phyloP scores from a whole-genome alignment of 2,888 invertebrate species.

The Caenorhabditis drosophilae region DNA sequence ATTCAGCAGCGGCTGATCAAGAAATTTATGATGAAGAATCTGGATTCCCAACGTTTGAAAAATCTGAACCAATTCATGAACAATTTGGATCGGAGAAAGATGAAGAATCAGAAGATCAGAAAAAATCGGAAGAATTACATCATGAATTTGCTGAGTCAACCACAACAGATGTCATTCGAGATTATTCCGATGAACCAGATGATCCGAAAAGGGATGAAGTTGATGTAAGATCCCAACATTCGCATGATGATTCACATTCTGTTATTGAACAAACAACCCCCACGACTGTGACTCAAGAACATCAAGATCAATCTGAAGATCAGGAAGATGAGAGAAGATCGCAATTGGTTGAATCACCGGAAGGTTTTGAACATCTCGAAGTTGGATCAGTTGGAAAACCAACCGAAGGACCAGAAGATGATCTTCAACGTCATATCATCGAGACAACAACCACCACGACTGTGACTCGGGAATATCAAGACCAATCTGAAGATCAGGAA shows the following conservation, averaged over 20 bases:
- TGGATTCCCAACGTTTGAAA: neutral
- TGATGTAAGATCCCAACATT: neutral
- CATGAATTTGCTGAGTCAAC: neutral
- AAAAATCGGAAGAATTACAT: neutral
- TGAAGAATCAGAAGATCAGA: neutral
- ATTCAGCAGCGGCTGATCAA: conserved; percentile 10
- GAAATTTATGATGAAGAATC: neutral
- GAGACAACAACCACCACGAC: conserved; percentile 20
- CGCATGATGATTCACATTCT: neutral
- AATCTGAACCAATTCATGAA: conserved; percentile 2
- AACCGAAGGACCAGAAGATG: too few relatives aligned
- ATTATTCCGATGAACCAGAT: neutral
- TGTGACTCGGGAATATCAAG: conserved; percentile 6
- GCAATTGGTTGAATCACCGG: too few relatives aligned
- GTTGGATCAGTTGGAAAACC: too few relatives aligned
- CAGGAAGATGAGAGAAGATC: neutral
- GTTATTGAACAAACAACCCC: conserved; percentile 18
- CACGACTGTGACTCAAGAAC: conserved; percentile 12
- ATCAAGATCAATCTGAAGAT: conserved; percentile 8
- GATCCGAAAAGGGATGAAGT: neutral
- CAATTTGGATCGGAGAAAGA: conserved; percentile 6
- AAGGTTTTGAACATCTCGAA: neutral
- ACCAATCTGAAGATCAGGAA: neutral
- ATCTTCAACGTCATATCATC: neutral
- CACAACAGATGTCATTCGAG: neutral